These are phyloP conservation scores for Urocyon cinereoargenteus DNA, from an alignment of 2,797 vertebrate genomes.

Conservation along the genomic window DNA sequence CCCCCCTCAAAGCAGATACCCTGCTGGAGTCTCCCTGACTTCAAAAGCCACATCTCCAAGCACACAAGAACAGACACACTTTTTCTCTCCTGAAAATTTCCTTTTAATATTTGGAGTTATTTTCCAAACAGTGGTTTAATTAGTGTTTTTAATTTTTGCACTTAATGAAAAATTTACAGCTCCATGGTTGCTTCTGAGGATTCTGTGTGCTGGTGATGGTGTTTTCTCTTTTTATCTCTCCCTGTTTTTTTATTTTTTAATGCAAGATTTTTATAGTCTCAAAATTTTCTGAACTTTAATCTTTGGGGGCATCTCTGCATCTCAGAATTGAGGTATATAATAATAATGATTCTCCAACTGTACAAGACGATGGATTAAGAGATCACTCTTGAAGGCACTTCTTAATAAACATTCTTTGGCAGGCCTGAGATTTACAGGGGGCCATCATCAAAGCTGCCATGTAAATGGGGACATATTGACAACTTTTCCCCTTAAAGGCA, in stretches of 20 bases:
- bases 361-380: slow-evolving; percentile 61
- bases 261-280: slow-evolving; percentile 63
- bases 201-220: background rate
- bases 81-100: background rate
- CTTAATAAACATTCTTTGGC: slow-evolving; percentile 73
- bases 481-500: slow-evolving; percentile 74
- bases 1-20: background rate
- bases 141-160: slow-evolving; percentile 73
- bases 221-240: background rate
- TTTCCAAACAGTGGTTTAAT: slow-evolving; percentile 68
- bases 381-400: slow-evolving; percentile 70
- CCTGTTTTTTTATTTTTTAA: background rate
- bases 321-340: slow-evolving; percentile 76
- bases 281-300: slow-evolving; percentile 73
- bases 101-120: slow-evolving; percentile 74
- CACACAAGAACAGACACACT: background rate
- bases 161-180: slow-evolving; percentile 72
- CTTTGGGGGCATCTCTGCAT: slow-evolving; percentile 67
- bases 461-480: slow-evolving; percentile 77
- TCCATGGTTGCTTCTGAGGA: background rate
- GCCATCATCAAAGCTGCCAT: slow-evolving; percentile 69
- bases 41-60: slow-evolving; percentile 62
- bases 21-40: background rate
- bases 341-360: slow-evolving; percentile 54
- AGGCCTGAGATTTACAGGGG: slow-evolving; percentile 73